Percentiles rank a stretch among this genome's conserved stretches.
Evolutionary conservation across 1,140 invertebrate genomes (phyloP).

Genomic region (Drosophila arizonae): DNA sequence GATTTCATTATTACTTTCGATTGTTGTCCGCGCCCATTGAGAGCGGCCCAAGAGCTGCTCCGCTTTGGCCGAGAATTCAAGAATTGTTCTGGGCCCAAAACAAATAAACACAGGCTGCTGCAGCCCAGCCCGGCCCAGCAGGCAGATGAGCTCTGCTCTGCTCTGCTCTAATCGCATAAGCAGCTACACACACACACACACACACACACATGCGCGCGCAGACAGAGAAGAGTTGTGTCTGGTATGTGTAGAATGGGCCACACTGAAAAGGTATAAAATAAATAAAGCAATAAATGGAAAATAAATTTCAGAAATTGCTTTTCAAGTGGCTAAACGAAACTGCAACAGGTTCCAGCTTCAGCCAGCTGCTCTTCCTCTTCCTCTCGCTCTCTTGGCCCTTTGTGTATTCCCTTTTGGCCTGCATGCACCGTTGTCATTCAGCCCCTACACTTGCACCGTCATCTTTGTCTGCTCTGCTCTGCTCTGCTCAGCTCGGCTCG

Average conservation of each 20-base stretch:
- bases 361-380: neutral
- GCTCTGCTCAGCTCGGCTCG: constrained; percentile 7
- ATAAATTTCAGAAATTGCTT: constrained; percentile 77
- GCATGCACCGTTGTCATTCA: constrained; percentile 8
- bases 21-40: constrained; percentile 68
- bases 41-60: constrained; percentile 18
- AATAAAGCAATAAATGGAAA: constrained; percentile 80
- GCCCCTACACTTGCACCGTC: constrained; percentile 34
- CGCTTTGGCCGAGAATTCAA: constrained; percentile 48
- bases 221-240: neutral
- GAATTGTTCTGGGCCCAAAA: constrained; percentile 62
- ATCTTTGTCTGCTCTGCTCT: constrained; percentile 33
- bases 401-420: neutral
- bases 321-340: constrained; percentile 66
- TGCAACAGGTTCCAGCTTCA: constrained; percentile 42
- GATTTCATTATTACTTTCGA: constrained; percentile 80
- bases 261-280: constrained; percentile 69
- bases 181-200: constrained; percentile 49
- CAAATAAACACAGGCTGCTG: constrained; percentile 69
- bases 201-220: neutral
- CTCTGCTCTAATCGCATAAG: constrained; percentile 70
- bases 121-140: neutral
- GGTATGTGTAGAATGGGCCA: constrained; percentile 44
- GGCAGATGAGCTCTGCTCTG: constrained; percentile 48
- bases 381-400: neutral